Conservation (phyloP, 2,113 vertebrate genomes). For the Dipodomys stephensi region DNA sequence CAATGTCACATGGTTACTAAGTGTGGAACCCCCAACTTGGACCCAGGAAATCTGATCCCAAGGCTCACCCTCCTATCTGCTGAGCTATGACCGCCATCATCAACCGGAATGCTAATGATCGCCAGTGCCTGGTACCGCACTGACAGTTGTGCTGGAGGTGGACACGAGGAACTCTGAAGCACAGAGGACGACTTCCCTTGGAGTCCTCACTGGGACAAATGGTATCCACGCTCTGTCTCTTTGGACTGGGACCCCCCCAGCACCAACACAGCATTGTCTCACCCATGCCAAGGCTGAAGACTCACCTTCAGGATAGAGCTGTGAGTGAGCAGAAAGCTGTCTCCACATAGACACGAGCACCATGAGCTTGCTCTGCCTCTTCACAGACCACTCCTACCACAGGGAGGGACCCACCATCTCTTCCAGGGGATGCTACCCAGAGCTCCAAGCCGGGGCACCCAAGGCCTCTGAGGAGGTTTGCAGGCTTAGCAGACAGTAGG, state of each 20-base stretch:
- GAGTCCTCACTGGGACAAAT: neutral
- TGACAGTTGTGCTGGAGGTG: rapidly evolving
- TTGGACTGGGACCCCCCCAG: neutral
- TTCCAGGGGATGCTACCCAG: neutral
- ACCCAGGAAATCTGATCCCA: neutral
- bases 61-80: neutral
- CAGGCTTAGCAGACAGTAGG: too few species aligned
- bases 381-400: rapidly evolving
- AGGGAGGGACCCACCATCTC: too few species aligned
- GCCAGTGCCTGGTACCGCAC: rapidly evolving
- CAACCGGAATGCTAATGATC: neutral
- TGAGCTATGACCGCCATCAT: rapidly evolving
- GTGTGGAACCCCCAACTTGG: neutral
- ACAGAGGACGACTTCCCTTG: too few species aligned
- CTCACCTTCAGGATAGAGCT: too few species aligned
- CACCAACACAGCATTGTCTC: neutral
- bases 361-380: rapidly evolving
- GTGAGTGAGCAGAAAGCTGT: too few species aligned
- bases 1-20: neutral
- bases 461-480: neutral
- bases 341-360: rapidly evolving
- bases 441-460: rapidly evolving
- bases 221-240: neutral
- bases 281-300: neutral
- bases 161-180: rapidly evolving